Conservation (phyloP, 2,113 vertebrate species). For the Campylorhamphus procurvoides region DNA sequence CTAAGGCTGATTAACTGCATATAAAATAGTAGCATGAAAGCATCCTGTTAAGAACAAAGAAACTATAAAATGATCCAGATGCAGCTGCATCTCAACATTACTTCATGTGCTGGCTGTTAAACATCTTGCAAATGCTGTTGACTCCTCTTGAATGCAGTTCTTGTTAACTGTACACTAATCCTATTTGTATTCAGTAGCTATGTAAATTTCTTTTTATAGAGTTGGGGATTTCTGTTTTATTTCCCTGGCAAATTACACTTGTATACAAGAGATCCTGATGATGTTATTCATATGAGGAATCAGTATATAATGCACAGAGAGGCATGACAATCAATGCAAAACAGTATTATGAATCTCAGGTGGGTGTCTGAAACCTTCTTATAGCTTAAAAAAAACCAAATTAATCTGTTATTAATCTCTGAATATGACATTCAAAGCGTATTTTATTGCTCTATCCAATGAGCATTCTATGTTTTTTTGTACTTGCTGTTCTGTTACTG, state of each 20-base stretch:
- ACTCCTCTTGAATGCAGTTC: slow-evolving; percentile 27
- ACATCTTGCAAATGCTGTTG: slow-evolving; percentile 34
- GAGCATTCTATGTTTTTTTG: background rate
- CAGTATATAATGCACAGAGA: background rate
- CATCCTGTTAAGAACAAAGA: slow-evolving; percentile 44
- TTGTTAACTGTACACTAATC: slow-evolving; percentile 3
- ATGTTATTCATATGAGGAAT: slow-evolving; percentile 6
- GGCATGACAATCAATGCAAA: slow-evolving; percentile 25
- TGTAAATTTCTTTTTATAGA: slow-evolving; percentile 27
- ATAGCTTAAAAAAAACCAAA: background rate
- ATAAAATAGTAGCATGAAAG: slow-evolving; percentile 27
- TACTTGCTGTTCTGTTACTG: background rate
- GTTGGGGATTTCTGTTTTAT: background rate
- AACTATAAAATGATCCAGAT: slow-evolving; percentile 34
- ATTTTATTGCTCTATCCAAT: background rate
- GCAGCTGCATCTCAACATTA: slow-evolving; percentile 45
- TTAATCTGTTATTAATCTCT: background rate
- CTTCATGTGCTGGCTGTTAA: slow-evolving; percentile 10
- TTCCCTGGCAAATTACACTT: slow-evolving; percentile 1
- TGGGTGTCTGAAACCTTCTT: background rate
- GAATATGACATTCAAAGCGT: background rate
- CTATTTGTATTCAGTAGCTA: slow-evolving; percentile 27
- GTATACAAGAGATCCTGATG: background rate
- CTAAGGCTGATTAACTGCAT: slow-evolving; percentile 25
- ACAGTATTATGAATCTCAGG: background rate